phyloP scores from a whole-genome alignment of 2,113 vertebrate species.

The Cygnus buccinator region DNA sequence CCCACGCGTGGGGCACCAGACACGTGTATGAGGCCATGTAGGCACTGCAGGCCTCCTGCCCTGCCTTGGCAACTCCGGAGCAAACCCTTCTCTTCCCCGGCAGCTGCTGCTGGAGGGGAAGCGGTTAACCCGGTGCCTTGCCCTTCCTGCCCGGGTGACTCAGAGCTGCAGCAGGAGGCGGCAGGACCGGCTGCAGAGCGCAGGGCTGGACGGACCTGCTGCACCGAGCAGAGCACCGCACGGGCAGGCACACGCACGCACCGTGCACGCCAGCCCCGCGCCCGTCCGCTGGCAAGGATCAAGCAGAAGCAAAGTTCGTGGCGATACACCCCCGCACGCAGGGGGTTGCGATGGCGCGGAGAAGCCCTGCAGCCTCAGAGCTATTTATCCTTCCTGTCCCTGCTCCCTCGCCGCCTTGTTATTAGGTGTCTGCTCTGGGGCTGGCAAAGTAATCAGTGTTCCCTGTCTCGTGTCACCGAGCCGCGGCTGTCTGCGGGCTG shows the following conservation, averaged over 20 bases:
- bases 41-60: fast-evolving
- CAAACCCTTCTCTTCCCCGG: not conserved
- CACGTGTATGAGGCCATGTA: fast-evolving
- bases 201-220: not conserved
- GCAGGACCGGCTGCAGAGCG: not conserved
- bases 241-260: not conserved
- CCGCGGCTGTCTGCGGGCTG: no score
- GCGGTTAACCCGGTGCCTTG: not conserved
- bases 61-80: not conserved
- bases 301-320: not conserved
- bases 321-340: fast-evolving
- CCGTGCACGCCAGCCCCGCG: not conserved
- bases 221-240: fast-evolving
- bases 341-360: not conserved
- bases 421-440: not conserved
- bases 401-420: not conserved
- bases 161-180: not conserved
- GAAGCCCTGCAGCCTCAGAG: fast-evolving
- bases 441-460: not conserved
- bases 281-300: not conserved
- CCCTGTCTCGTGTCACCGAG: fast-evolving
- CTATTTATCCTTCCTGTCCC: fast-evolving
- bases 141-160: conserved; percentile 23
- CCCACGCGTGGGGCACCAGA: fast-evolving
- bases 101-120: not conserved